Conservation (phyloP, 2,888 invertebrate genomes). For the Tethea ocularis region DNA sequence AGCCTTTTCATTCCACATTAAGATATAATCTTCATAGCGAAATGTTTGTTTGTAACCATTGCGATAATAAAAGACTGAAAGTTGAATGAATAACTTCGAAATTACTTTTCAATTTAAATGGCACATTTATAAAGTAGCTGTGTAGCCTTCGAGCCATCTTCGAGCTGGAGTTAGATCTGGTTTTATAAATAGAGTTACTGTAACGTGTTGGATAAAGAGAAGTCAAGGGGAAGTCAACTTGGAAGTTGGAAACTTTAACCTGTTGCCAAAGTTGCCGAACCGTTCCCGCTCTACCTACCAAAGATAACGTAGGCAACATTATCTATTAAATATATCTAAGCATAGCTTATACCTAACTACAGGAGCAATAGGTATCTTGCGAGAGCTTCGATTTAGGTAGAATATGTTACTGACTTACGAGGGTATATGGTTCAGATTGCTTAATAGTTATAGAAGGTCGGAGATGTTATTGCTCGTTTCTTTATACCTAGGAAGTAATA, state of each 20-base stretch:
- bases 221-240: slow-evolving; percentile 42
- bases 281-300: slow-evolving; percentile 25
- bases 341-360: slow-evolving; percentile 3
- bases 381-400: neutral
- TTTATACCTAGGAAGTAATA: too few species aligned
- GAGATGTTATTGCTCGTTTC: too few species aligned
- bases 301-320: slow-evolving; percentile 24
- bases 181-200: slow-evolving; percentile 23
- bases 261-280: slow-evolving; percentile 53
- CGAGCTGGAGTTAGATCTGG: slow-evolving; percentile 13
- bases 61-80: slow-evolving; percentile 2
- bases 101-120: neutral
- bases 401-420: too few species aligned
- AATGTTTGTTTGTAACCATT: slow-evolving; percentile 25
- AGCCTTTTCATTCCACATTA: slow-evolving; percentile 48
- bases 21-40: slow-evolving; percentile 44
- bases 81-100: neutral
- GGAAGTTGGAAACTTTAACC: slow-evolving; percentile 56
- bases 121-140: slow-evolving; percentile 5
- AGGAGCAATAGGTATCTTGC: neutral
- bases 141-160: slow-evolving; percentile 11
- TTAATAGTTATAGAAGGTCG: too few species aligned
- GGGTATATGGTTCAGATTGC: too few species aligned
- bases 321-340: slow-evolving; percentile 13
- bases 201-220: slow-evolving; percentile 36